Conservation (phyloP, 2,113 vertebrate genomes). For the Tragelaphus buxtoni region DNA sequence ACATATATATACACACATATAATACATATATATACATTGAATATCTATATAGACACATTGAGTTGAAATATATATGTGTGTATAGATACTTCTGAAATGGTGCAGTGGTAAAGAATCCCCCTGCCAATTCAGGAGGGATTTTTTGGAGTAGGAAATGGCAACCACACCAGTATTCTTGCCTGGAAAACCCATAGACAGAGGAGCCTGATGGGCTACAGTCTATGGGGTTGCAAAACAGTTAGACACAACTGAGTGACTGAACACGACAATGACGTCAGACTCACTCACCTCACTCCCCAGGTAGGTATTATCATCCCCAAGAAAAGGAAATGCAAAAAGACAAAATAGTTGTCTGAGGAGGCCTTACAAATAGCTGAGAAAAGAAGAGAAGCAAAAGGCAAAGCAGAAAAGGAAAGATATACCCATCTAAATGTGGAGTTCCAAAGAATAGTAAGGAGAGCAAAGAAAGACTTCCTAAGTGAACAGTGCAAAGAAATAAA, state of each 20-base stretch:
- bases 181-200: neutral
- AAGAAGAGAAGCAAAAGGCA: neutral
- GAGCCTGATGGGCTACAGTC: neutral
- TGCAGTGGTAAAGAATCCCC: neutral
- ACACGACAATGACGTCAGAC: neutral
- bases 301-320: neutral
- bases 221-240: neutral
- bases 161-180: neutral
- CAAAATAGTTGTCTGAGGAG: neutral
- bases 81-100: neutral
- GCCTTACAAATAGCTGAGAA: neutral
- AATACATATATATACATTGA: neutral
- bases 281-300: neutral
- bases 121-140: neutral
- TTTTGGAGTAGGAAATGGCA: neutral
- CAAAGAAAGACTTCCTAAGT: neutral
- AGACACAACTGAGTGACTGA: neutral
- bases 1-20: neutral
- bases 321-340: neutral
- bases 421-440: neutral
- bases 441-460: neutral
- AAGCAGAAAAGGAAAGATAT: neutral
- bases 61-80: neutral
- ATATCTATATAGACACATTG: neutral
- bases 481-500: neutral